Evolutionary conservation across 2,113 vertebrate species (phyloP).

Genomic region (Jaculus jaculus): DNA sequence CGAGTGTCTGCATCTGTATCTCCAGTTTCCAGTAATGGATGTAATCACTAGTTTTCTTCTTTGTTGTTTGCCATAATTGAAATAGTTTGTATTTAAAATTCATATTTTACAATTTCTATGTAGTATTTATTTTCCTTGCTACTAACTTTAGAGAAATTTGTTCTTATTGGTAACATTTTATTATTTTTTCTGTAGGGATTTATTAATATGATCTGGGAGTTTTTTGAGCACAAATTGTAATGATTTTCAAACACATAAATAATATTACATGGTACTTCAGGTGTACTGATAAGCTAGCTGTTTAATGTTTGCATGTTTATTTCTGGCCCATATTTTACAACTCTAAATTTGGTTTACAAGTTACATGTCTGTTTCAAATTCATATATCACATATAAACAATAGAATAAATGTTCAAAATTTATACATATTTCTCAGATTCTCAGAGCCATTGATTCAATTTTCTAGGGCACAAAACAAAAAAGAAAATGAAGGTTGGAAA

Average conservation of each 20-base stretch:
- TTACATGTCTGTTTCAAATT: constrained; percentile 21
- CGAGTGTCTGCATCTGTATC: neutral
- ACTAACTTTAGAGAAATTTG: neutral
- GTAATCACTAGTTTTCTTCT: neutral
- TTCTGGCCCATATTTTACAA: constrained; percentile 3
- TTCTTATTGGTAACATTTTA: neutral
- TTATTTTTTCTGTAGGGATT: neutral
- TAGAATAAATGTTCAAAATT: constrained; percentile 22
- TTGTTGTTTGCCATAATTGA: neutral
- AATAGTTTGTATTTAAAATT: constrained; percentile 24
- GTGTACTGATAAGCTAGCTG: neutral
- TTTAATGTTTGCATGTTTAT: constrained; percentile 24
- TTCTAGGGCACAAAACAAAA: neutral
- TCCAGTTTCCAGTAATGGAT: neutral
- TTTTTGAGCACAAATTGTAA: neutral
- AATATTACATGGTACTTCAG: neutral
- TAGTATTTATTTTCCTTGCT: neutral
- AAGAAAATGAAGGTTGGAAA: neutral
- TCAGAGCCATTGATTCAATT: neutral
- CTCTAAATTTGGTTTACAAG: constrained; percentile 34
- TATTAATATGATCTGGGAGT: constrained; percentile 16
- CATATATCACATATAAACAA: neutral
- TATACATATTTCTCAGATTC: neutral
- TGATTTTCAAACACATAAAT: neutral
- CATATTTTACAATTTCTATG: neutral